Evolutionary conservation across 2,888 invertebrate species (phyloP).

Genomic region (Aphidius colemani): DNA sequence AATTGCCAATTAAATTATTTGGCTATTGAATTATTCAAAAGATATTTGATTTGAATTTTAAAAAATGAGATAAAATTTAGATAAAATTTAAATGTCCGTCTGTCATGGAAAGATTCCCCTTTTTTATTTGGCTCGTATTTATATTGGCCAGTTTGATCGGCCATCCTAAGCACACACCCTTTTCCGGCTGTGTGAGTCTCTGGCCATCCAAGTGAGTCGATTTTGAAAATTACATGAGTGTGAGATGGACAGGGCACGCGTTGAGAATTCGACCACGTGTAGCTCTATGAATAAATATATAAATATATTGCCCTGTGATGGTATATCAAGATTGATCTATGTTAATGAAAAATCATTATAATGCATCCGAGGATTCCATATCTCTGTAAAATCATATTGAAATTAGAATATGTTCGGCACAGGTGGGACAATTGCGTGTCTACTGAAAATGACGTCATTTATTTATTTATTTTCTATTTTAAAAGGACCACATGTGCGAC

Average conservation of each 20-base stretch:
- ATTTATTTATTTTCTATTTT: background rate
- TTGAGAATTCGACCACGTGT: conserved; percentile 43
- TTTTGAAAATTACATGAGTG: background rate
- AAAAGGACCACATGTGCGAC: no score
- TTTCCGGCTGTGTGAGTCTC: background rate
- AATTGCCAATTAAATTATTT: no score
- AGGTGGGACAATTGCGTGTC: conserved; percentile 29
- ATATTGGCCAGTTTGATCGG: no score
- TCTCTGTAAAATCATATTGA: conserved; percentile 40
- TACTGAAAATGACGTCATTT: conserved; percentile 19
- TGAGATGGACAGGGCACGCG: conserved; percentile 24
- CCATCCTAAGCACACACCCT: background rate
- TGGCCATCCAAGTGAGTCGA: conserved; percentile 6
- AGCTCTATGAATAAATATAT: conserved; percentile 8
- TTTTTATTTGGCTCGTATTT: no score
- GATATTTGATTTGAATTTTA: no score
- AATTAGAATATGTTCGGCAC: conserved; percentile 44
- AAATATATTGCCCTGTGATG: no score
- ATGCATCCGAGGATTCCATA: conserved; percentile 49
- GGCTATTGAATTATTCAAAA: no score
- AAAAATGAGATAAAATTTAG: no score
- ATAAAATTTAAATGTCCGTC: no score
- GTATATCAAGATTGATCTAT: conserved; percentile 53
- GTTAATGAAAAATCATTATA: conserved; percentile 53
- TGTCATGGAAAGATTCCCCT: no score